Base-by-base conservation (phyloP, 2,888 invertebrate species). In the Scaptomyza caliginosa region DNA sequence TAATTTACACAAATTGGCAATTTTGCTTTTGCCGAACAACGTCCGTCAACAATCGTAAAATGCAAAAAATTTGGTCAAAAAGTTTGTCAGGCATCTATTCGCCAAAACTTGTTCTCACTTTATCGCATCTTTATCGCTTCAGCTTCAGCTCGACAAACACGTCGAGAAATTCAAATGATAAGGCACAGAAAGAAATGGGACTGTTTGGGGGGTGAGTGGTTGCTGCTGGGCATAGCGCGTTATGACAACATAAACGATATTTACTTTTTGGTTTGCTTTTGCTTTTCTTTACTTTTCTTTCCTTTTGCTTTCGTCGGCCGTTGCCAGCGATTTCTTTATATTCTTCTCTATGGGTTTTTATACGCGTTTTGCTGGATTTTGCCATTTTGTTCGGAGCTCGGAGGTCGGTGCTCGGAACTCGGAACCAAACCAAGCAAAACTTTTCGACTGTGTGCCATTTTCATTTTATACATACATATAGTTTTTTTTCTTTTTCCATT, bases 241-340 rank as follows among this genome's bases (percentile, higher is more conserved):
- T 85, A 86, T 88, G 84, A 86, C 84, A 85, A 85, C 84, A 85
- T 88, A 85, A 85, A 78, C 86, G 88, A 85, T 85, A 85, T 85
- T 85, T 88, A 88, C 86, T 83, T 84, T 82, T 69, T 67, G 67
- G 67, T 67, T 60, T 54, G 55, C 54, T 45, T 45, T 54, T 48
- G 36, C 46, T 43, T 24, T 32, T 45, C 24, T 30, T 48, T 45
- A 36, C n/a, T 30, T 48, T 45, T 26, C 26, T 30, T 28, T 23
- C 17, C 59, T 51, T 59, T 42, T 34, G 36, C 50, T 42, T 21
- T 30, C 43, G 57, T 34, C 48, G 40, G 51, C 48, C 54, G 36
- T 39, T 54, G 50, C 46, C 58, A 70, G 60, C 65, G 59, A 67
- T 81, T 86, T 77, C 77, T 67, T 69, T 55, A 74, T 55, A 77